Conservation (phyloP, 2,113 vertebrate genomes). For the Lontra canadensis region DNA sequence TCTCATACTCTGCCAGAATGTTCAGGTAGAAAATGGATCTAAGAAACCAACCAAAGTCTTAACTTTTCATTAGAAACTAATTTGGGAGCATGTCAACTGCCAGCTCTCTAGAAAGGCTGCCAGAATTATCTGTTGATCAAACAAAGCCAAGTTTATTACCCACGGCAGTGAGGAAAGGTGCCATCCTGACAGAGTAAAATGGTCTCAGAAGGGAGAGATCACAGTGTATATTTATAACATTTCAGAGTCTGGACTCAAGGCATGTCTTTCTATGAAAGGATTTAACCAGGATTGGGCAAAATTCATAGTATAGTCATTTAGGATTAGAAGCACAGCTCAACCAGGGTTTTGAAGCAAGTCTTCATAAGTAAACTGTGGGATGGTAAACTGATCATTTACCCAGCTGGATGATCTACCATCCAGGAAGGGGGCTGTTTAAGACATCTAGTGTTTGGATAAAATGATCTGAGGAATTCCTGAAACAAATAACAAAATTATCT, state of each 20-base stretch:
- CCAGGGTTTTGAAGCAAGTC: neutral
- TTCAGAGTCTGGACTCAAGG: neutral
- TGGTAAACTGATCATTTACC: neutral
- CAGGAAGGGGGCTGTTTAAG: neutral
- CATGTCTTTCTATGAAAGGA: neutral
- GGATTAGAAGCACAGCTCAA: neutral
- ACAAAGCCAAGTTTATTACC: neutral
- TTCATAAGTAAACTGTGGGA: neutral
- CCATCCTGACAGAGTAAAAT: neutral
- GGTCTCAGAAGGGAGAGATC: neutral
- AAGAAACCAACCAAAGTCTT: neutral
- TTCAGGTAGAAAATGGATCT: neutral
- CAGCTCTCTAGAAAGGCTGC: neutral
- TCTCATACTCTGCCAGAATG: neutral
- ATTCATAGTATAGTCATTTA: neutral
- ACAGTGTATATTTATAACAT: neutral
- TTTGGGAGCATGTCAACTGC: neutral
- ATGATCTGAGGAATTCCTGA: neutral
- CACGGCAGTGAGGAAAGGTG: neutral
- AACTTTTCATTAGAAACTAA: neutral
- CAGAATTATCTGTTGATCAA: neutral
- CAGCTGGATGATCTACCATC: neutral
- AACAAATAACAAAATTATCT: neutral
- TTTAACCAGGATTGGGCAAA: neutral
- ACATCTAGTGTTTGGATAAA: neutral